Percentiles rank a stretch among this genome's conserved stretches.
phyloP scores from a whole-genome alignment of 2,888 invertebrate species.

The Allolobophora icterica region DNA sequence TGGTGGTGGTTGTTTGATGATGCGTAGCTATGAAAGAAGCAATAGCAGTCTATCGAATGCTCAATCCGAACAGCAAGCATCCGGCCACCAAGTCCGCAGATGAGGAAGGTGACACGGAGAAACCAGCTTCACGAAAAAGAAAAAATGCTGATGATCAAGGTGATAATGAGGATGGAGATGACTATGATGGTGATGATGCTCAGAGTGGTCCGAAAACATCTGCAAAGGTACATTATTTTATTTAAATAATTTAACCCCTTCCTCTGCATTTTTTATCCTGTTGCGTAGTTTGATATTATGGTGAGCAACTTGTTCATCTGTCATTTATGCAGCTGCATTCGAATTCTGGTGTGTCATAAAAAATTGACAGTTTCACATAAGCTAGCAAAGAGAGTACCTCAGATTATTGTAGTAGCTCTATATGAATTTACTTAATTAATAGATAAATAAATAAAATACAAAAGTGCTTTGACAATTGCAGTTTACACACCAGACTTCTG shows the following conservation, averaged over 20 bases:
- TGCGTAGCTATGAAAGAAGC: slow-evolving; percentile 39
- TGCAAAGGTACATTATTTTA: not conserved
- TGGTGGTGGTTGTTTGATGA: not conserved
- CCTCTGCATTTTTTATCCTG: not conserved
- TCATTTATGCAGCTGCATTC: too few species aligned
- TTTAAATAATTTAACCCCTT: too few species aligned
- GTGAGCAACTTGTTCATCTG: too few species aligned
- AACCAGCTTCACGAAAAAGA: not conserved
- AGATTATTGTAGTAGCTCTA: too few species aligned
- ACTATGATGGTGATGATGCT: slow-evolving; percentile 30
- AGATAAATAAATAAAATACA: too few species aligned
- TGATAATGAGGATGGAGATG: slow-evolving; percentile 22
- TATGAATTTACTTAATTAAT: too few species aligned
- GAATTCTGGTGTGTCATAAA: too few species aligned
- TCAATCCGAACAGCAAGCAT: slow-evolving; percentile 27
- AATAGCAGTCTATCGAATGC: slow-evolving; percentile 30
- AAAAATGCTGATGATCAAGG: not conserved
- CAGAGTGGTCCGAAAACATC: slow-evolving; percentile 9
- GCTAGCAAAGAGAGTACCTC: too few species aligned
- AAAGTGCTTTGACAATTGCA: too few species aligned
- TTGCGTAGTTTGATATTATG: not conserved
- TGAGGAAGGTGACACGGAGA: not conserved
- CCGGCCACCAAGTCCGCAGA: slow-evolving; percentile 6
- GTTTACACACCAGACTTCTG: too few species aligned
- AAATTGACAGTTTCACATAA: too few species aligned